Evolutionary conservation across 2,888 invertebrate species (phyloP).

Genomic region (Strigamia crassipes): DNA sequence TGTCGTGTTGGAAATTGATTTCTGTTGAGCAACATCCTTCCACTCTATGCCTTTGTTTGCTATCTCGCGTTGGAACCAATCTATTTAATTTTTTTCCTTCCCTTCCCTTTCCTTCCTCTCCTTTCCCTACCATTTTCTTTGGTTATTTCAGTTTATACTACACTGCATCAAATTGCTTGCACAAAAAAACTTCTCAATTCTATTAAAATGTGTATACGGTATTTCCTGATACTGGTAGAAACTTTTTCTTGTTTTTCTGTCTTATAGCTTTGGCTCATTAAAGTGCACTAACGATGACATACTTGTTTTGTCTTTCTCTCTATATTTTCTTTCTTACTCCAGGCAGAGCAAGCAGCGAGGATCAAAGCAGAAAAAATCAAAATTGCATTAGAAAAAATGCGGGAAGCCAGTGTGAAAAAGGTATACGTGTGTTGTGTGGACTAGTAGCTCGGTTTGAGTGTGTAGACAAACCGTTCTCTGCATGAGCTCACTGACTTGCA

Average conservation of each 20-base stretch:
- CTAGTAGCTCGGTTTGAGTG: not conserved
- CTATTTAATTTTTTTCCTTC: conserved; percentile 24
- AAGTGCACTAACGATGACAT: conserved; percentile 38
- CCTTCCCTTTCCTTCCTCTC: not conserved
- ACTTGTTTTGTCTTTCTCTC: conserved; percentile 43
- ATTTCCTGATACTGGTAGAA: not conserved
- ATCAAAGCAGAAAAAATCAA: conserved; percentile 95
- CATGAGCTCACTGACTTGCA: conserved; percentile 17
- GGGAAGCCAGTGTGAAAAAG: conserved; percentile 88
- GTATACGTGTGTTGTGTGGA: conserved; percentile 53
- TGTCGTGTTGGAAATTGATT: conserved; percentile 17
- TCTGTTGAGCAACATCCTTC: not conserved
- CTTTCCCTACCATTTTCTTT: conserved; percentile 8
- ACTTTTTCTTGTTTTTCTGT: conserved; percentile 48
- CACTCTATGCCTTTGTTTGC: not conserved
- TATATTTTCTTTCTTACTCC: conserved; percentile 49
- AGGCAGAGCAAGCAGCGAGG: conserved; percentile 72
- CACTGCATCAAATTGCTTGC: conserved; percentile 16
- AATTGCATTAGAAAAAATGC: conserved; percentile 93
- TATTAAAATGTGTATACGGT: not conserved
- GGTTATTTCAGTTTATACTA: not conserved
- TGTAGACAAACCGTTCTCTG: not conserved
- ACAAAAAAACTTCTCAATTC: not conserved
- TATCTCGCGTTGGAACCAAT: not conserved
- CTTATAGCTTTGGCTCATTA: conserved; percentile 33